A percentile compares a stretch with the other conserved stretches of the same genome.
Evolutionary conservation across 92 coral and sea anemone genomes (phyloP).

Genomic region (Paragorgia papillata): DNA sequence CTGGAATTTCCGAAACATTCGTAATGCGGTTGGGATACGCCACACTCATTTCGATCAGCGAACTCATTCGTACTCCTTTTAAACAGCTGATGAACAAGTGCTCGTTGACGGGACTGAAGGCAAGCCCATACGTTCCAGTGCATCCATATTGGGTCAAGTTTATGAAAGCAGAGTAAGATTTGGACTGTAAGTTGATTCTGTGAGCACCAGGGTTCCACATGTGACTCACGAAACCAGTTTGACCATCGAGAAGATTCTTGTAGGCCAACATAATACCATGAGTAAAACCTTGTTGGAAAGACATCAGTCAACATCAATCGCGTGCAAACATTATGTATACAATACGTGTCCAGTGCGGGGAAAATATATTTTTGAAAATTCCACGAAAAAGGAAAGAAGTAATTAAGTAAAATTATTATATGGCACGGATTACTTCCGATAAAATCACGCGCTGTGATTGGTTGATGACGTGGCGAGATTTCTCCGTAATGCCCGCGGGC

Average conservation of each 20-base stretch:
- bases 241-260: slow-evolving; percentile 42
- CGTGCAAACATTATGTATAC: too few relatives aligned
- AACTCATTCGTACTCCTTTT: not conserved
- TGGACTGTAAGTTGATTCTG: slow-evolving; percentile 40
- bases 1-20: slow-evolving; percentile 38
- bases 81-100: slow-evolving; percentile 47
- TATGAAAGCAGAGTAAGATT: slow-evolving; percentile 41
- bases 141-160: slow-evolving; percentile 48
- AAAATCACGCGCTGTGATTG: too few relatives aligned
- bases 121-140: slow-evolving; percentile 54
- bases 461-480: too few relatives aligned
- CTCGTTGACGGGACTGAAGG: slow-evolving; percentile 51
- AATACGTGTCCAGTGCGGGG: too few relatives aligned
- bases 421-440: too few relatives aligned
- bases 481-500: too few relatives aligned
- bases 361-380: too few relatives aligned
- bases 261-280: slow-evolving; percentile 59
- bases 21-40: slow-evolving; percentile 3
- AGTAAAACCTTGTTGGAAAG: slow-evolving; percentile 42
- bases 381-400: too few relatives aligned
- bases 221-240: slow-evolving; percentile 55
- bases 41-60: slow-evolving; percentile 18
- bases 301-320: too few relatives aligned
- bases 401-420: too few relatives aligned
- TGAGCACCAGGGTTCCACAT: slow-evolving; percentile 56